Percentiles rank a stretch among this genome's conserved stretches.
phyloP scores from a whole-genome alignment of 2,113 vertebrate species.

The Uria lomvia region DNA sequence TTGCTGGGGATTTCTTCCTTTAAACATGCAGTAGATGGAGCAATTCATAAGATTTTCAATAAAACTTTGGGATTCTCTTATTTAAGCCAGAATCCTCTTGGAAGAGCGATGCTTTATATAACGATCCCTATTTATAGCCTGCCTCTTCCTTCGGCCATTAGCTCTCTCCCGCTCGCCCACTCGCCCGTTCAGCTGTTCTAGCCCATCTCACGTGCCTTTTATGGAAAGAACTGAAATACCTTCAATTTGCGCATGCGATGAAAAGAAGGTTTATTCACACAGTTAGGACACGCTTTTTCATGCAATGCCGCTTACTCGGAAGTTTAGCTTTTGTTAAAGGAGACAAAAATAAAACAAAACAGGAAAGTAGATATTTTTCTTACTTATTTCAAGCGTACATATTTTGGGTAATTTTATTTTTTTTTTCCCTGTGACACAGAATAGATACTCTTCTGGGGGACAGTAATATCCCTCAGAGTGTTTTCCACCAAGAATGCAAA shows the following conservation, averaged over 20 bases:
- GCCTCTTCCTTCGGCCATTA: not conserved
- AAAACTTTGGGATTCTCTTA: not conserved
- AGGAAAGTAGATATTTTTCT: constrained; percentile 1
- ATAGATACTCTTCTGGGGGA: not conserved
- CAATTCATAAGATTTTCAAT: not conserved
- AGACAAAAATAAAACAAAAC: not conserved
- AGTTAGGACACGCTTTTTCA: not conserved
- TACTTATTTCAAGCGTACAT: not conserved
- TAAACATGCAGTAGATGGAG: not conserved
- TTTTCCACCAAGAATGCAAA: constrained; percentile 23
- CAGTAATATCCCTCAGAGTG: not conserved
- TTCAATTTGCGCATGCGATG: not conserved
- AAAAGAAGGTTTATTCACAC: not conserved
- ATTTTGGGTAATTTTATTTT: not conserved
- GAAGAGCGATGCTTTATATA: not conserved
- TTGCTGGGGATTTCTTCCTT: not conserved
- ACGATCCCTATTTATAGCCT: not conserved
- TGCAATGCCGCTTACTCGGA: not conserved
- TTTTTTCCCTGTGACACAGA: not conserved
- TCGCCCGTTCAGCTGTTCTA: not conserved
- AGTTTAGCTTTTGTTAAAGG: not conserved
- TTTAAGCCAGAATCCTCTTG: not conserved
- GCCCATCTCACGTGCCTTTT: not conserved
- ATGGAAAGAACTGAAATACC: not conserved
- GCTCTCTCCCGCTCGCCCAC: not conserved